phyloP scores from a whole-genome alignment of 2,888 invertebrate genomes.

The Habroteleia sp. region DNA sequence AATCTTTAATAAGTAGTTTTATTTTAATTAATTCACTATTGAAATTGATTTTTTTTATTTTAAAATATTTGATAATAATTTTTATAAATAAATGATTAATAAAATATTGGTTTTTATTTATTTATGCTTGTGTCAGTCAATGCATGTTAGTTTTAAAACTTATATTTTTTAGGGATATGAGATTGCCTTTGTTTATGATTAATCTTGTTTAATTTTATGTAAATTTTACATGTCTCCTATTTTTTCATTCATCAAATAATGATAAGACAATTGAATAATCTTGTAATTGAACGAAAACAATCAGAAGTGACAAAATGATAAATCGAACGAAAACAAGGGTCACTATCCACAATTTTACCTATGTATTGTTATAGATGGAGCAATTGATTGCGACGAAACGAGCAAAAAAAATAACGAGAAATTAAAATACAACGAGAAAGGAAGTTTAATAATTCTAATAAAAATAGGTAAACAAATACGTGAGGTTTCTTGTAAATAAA shows the following conservation, averaged over 20 bases:
- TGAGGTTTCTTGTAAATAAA: constrained; percentile 71
- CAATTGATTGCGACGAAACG: constrained; percentile 39
- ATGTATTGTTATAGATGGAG: constrained; percentile 27
- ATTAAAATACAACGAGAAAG: constrained; percentile 56
- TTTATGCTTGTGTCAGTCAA: too few relatives aligned
- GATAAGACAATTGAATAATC: neutral
- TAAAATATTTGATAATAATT: too few relatives aligned
- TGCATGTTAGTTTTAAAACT: too few relatives aligned
- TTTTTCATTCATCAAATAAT: neutral
- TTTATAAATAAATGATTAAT: too few relatives aligned
- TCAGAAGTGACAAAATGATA: constrained; percentile 5
- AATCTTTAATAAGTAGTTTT: too few relatives aligned
- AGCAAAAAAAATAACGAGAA: constrained; percentile 27
- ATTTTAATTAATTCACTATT: too few relatives aligned
- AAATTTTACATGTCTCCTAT: too few relatives aligned
- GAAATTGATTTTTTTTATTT: too few relatives aligned
- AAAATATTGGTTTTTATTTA: too few relatives aligned
- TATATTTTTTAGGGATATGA: too few relatives aligned
- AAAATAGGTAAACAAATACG: constrained; percentile 65
- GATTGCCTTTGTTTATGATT: too few relatives aligned
- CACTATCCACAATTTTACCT: constrained; percentile 19
- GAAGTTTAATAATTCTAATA: constrained; percentile 72
- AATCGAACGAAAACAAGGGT: constrained; percentile 21
- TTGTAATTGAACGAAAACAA: neutral
- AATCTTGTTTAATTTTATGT: too few relatives aligned